phyloP scores from a whole-genome alignment of 2,797 vertebrate species.

The Mormyrus hasselquistii region DNA sequence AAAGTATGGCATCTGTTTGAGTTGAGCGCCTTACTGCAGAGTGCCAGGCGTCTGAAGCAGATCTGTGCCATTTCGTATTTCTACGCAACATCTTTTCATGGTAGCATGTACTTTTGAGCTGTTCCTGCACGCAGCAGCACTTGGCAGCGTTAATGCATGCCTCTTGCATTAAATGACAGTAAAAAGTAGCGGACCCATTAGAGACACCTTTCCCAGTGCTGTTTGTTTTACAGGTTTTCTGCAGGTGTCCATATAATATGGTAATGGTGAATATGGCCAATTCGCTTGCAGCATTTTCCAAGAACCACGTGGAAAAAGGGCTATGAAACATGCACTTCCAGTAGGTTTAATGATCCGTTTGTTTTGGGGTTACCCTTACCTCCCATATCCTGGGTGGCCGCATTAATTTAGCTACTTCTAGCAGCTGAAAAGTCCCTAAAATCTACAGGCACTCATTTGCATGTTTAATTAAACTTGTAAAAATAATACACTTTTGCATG shows the following conservation, averaged over 20 bases:
- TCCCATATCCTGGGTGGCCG: neutral
- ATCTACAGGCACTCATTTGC: neutral
- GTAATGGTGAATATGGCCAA: constrained; percentile 38
- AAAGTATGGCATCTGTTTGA: neutral
- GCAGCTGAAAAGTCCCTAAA: neutral
- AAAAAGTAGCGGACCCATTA: neutral
- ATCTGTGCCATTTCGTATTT: neutral
- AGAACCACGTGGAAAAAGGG: constrained; percentile 32
- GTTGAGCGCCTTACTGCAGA: neutral
- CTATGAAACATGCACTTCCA: constrained; percentile 42
- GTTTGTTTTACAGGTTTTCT: constrained; percentile 48
- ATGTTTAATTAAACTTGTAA: neutral
- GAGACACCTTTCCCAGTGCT: neutral
- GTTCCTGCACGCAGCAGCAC: neutral
- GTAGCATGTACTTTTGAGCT: neutral
- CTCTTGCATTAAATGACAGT: neutral
- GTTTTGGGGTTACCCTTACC: constrained; percentile 11
- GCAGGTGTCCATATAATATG: constrained; percentile 61
- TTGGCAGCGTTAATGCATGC: neutral
- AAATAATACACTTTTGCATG: neutral
- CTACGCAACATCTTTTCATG: neutral
- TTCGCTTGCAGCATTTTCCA: constrained; percentile 38
- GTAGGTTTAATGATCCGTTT: constrained; percentile 13
- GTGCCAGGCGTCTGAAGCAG: neutral
- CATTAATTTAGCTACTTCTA: neutral